These are phyloP conservation scores for Proisotoma minuta DNA, from an alignment of 2,888 invertebrate species.

Conservation along the genomic window DNA sequence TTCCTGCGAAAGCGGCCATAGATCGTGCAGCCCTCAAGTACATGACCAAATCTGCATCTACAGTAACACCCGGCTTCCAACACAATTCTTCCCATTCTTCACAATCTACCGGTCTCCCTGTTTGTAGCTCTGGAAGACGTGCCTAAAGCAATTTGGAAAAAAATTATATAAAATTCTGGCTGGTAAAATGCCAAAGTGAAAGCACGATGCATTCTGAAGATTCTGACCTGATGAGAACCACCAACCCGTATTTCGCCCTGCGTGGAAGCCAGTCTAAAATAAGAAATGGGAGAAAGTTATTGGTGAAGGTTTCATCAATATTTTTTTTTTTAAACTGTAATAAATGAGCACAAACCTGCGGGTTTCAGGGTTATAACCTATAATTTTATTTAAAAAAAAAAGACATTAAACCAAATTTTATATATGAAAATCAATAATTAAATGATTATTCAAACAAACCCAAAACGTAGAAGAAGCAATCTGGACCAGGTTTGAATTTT, in stretches of 20 bases:
- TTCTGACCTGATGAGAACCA: conserved; percentile 56
- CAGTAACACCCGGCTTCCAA: conserved; percentile 89
- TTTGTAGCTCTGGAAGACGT: conserved; percentile 59
- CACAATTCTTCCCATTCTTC: conserved; percentile 76
- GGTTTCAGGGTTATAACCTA: conserved; percentile 54
- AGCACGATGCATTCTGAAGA: too few species aligned
- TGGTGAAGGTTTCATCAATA: background rate
- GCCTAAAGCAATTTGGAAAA: conserved; percentile 52
- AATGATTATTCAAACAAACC: too few species aligned
- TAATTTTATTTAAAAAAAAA: background rate
- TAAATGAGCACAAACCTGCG: conserved; percentile 48
- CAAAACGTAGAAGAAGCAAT: conserved; percentile 57
- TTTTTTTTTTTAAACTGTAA: background rate
- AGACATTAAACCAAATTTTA: too few species aligned
- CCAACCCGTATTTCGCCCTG: conserved; percentile 61
- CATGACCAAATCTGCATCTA: conserved; percentile 94
- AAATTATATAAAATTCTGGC: too few species aligned
- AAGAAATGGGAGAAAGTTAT: background rate
- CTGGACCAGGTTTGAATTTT: conserved; percentile 52
- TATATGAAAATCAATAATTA: too few species aligned
- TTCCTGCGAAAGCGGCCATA: conserved; percentile 97
- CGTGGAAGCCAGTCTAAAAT: conserved; percentile 38
- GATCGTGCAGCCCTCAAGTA: conserved; percentile 93
- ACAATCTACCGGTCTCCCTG: conserved; percentile 50
- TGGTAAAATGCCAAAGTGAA: too few species aligned